These are phyloP conservation scores for Chouioia cunea DNA, from an alignment of 2,888 invertebrate genomes.

Conservation along the genomic window DNA sequence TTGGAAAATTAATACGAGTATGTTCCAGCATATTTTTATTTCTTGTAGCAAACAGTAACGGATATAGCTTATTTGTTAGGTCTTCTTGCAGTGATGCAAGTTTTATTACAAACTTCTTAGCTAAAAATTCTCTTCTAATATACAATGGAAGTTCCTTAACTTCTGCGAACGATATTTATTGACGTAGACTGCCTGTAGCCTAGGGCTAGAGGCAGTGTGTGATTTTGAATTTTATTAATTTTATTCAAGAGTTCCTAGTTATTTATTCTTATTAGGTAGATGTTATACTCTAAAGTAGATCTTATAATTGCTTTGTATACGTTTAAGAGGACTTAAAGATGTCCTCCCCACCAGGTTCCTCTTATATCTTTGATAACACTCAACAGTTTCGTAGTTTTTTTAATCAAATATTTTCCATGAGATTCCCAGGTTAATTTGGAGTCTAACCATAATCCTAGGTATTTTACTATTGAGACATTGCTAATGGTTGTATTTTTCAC, in stretches of 20 bases:
- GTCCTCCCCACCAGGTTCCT: slow-evolving; percentile 23
- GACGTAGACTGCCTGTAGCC: background rate
- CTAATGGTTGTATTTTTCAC: background rate
- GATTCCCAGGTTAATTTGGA: background rate
- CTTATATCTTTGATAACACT: slow-evolving; percentile 4
- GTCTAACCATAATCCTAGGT: background rate
- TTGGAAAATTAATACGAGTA: too few species aligned
- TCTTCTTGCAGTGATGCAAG: too few species aligned
- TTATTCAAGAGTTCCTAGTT: background rate
- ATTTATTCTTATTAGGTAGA: background rate
- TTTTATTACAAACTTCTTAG: too few species aligned
- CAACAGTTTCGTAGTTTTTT: background rate
- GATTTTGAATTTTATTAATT: slow-evolving; percentile 2
- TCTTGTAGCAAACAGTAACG: too few species aligned
- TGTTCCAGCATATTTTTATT: too few species aligned
- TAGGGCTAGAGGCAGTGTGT: background rate
- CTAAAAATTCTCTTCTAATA: too few species aligned
- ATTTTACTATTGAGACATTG: background rate
- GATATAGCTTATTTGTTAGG: too few species aligned
- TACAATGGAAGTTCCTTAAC: background rate
- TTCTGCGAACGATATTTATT: slow-evolving; percentile 4
- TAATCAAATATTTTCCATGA: background rate
- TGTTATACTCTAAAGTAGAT: slow-evolving; percentile 10
- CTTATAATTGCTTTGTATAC: slow-evolving; percentile 9
- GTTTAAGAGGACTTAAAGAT: slow-evolving; percentile 2